phyloP scores from a whole-genome alignment of 2,113 vertebrate genomes.

The Mirza zaza region DNA sequence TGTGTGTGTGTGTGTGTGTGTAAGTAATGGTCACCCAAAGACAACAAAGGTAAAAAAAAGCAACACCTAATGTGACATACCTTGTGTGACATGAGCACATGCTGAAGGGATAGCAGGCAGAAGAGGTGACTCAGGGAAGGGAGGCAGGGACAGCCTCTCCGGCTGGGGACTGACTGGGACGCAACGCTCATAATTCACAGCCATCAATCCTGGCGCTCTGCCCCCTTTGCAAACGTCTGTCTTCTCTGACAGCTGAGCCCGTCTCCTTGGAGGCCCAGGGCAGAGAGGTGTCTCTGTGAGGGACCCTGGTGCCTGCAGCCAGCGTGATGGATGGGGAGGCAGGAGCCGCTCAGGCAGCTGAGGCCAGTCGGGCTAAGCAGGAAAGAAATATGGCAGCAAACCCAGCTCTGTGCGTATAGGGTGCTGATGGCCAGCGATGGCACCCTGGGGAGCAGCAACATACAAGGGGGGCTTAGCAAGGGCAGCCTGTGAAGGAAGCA shows the following conservation, averaged over 20 bases:
- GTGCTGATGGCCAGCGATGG: neutral
- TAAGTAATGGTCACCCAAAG: neutral
- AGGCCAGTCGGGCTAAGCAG: neutral
- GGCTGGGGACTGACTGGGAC: neutral
- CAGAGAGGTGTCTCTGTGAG: neutral
- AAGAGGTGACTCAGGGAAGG: neutral
- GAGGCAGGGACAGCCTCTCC: neutral
- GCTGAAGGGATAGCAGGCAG: neutral
- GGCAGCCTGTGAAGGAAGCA: neutral
- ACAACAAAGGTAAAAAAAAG: neutral
- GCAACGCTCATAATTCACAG: neutral
- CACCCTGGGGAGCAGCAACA: neutral
- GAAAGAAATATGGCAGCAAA: neutral
- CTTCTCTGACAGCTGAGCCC: slow-evolving; percentile 58
- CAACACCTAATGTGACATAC: no score
- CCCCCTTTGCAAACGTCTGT: neutral
- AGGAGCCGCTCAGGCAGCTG: neutral
- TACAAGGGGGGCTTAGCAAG: neutral
- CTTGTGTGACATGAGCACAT: fast-evolving
- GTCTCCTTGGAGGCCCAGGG: neutral
- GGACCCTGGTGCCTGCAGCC: neutral
- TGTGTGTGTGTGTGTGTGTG: neutral
- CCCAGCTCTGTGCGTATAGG: neutral
- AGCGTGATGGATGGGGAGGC: slow-evolving; percentile 38
- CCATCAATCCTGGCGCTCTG: neutral